phyloP scores from a whole-genome alignment of 2,888 invertebrate species.

The Cephalotes varians region DNA sequence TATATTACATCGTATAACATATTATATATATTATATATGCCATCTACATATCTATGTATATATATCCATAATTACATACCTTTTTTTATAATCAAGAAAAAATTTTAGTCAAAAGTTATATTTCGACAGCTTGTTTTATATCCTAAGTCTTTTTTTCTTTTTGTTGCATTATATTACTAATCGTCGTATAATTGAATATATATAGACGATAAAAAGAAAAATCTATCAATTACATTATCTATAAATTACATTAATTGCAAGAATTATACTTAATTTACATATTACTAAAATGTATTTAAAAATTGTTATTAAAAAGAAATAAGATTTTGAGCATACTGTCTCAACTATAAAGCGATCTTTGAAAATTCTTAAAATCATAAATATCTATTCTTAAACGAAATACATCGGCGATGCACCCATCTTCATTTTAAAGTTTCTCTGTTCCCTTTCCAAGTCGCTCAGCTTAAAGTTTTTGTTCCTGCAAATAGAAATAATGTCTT shows the following conservation, averaged over 20 bases:
- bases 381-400: conserved; percentile 87
- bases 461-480: conserved; percentile 85
- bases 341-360: neutral
- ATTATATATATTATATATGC: neutral
- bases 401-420: conserved; percentile 89
- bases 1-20: neutral
- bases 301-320: neutral
- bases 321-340: neutral
- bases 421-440: conserved; percentile 87
- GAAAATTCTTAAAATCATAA: neutral
- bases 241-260: neutral
- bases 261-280: neutral
- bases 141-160: neutral
- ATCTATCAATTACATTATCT: neutral
- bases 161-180: neutral
- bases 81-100: neutral
- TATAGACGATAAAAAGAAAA: neutral
- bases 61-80: neutral
- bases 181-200: neutral
- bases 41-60: no score
- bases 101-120: neutral
- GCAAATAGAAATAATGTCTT: conserved; percentile 68
- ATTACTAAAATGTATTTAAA: neutral
- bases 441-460: conserved; percentile 86
- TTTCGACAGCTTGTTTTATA: neutral